Percentiles rank a stretch among this genome's conserved stretches.
Evolutionary conservation across 2,888 invertebrate genomes (phyloP).

Genomic region (Operophtera brumata): DNA sequence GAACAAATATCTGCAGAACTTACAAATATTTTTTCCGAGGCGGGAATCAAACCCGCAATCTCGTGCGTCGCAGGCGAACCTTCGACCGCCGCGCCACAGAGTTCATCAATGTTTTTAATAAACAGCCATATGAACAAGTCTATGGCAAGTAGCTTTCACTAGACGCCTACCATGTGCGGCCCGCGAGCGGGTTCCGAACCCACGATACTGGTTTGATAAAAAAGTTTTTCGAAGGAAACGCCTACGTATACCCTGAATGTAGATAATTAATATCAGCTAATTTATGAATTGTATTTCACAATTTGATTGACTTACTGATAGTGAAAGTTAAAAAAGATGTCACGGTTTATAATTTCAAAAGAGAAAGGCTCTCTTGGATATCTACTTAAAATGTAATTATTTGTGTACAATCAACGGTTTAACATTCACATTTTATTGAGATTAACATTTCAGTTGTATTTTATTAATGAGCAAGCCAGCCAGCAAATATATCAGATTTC

Average conservation of each 20-base stretch:
- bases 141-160: conserved; percentile 63
- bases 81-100: too few species aligned
- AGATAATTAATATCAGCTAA: conserved; percentile 64
- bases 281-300: conserved; percentile 60
- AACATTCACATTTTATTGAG: conserved; percentile 34
- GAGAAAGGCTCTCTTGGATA: conserved; percentile 67
- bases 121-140: conserved; percentile 47
- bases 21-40: too few species aligned
- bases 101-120: conserved; percentile 54
- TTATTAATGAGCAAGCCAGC: conserved; percentile 26
- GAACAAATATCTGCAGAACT: too few species aligned
- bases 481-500: not conserved
- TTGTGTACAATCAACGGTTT: conserved; percentile 39
- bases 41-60: too few species aligned
- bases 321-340: conserved; percentile 72
- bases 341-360: conserved; percentile 69
- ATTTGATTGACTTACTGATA: conserved; percentile 69
- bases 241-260: conserved; percentile 45
- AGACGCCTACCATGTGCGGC: conserved; percentile 51
- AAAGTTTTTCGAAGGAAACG: conserved; percentile 39
- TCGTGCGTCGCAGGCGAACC: too few species aligned
- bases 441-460: conserved; percentile 18
- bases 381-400: conserved; percentile 37
- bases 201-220: conserved; percentile 46
- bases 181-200: conserved; percentile 33